phyloP scores from a whole-genome alignment of 1,140 invertebrate genomes.

The Brachionus angularis region DNA sequence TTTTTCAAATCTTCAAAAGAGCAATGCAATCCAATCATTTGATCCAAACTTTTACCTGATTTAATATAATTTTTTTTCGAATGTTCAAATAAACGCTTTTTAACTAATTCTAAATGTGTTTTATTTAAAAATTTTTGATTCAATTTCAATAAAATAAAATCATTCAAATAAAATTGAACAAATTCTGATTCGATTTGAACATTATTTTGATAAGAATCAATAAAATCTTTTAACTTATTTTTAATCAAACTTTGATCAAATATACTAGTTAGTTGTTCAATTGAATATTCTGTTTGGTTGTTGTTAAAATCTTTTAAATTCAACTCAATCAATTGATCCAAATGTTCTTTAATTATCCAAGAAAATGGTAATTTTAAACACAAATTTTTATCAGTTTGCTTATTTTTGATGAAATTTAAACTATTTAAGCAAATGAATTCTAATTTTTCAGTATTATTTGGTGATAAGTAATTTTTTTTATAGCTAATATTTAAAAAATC shows the following conservation, averaged over 20 bases:
- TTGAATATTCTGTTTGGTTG: background rate
- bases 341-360: slow-evolving; percentile 16
- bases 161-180: background rate
- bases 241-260: slow-evolving; percentile 3
- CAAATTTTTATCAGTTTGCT: background rate
- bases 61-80: background rate
- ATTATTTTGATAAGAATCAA: background rate
- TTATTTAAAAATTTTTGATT: background rate
- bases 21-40: background rate
- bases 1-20: background rate
- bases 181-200: background rate
- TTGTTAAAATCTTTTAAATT: slow-evolving; percentile 7
- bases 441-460: slow-evolving; percentile 12
- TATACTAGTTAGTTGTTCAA: background rate
- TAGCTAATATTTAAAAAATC: slow-evolving; percentile 6
- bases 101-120: background rate
- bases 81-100: background rate
- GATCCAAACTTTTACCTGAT: background rate
- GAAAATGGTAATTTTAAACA: slow-evolving; percentile 10
- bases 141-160: background rate
- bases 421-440: slow-evolving; percentile 6
- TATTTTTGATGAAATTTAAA: background rate
- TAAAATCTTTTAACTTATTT: background rate
- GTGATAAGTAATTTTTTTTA: background rate
- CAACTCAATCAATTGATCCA: background rate